phyloP scores from a whole-genome alignment of 2,797 vertebrate species.

The Fringilla coelebs region DNA sequence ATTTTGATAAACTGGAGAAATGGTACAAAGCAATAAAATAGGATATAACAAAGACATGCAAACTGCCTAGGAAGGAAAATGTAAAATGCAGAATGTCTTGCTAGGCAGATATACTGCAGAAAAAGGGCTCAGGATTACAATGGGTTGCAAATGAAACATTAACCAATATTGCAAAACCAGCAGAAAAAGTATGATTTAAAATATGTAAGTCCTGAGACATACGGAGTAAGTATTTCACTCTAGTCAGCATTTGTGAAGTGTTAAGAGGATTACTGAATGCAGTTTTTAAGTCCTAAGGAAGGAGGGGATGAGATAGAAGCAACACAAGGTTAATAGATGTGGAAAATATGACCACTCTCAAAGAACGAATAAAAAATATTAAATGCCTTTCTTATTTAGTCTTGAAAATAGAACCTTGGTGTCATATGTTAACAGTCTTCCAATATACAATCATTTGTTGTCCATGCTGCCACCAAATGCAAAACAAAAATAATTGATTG shows the following conservation, averaged over 20 bases:
- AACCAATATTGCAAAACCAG: constrained; percentile 7
- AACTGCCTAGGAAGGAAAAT: background rate
- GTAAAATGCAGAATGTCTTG: background rate
- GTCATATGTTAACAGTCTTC: background rate
- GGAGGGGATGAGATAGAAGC: background rate
- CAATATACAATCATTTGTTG: background rate
- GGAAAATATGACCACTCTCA: background rate
- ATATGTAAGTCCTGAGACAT: background rate
- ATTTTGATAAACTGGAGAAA: constrained; percentile 8
- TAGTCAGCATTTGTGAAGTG: background rate
- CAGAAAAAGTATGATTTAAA: constrained; percentile 12
- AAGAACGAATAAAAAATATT: background rate
- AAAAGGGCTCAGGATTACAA: background rate
- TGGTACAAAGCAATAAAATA: background rate
- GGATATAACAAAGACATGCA: background rate
- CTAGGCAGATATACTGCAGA: background rate
- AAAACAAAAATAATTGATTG: background rate
- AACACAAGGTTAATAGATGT: background rate
- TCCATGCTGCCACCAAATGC: background rate
- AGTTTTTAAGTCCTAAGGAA: background rate
- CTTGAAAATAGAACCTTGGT: background rate
- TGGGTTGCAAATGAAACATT: background rate
- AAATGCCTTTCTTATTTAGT: background rate
- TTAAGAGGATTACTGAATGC: background rate
- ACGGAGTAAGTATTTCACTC: background rate